Evolutionary conservation across 2,113 vertebrate species (phyloP).

Genomic region (Lepisosteus osseus): DNA sequence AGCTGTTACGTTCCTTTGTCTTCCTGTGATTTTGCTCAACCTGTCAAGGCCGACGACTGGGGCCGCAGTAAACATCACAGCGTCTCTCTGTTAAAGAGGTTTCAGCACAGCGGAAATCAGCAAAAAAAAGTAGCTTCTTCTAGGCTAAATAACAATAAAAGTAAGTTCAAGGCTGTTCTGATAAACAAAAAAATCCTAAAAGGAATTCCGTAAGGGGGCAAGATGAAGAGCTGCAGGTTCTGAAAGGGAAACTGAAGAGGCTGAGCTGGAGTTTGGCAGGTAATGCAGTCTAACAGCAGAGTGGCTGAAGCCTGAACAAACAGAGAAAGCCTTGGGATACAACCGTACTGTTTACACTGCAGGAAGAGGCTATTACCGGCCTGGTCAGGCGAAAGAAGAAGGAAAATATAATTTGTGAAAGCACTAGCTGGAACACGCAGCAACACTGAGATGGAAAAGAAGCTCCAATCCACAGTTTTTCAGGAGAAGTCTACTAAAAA

Average conservation of each 20-base stretch:
- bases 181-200: constrained; percentile 9
- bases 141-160: neutral
- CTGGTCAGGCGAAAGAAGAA: constrained; percentile 29
- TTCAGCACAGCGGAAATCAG: too few species aligned
- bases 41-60: too few species aligned
- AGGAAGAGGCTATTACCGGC: constrained; percentile 24
- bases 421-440: constrained; percentile 26
- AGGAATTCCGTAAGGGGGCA: constrained; percentile 47
- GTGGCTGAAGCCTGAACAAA: constrained; percentile 38
- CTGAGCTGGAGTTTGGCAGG: constrained; percentile 17
- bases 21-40: too few species aligned
- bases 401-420: constrained; percentile 48
- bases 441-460: constrained; percentile 20
- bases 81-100: too few species aligned
- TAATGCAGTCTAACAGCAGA: constrained; percentile 24
- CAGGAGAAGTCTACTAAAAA: too few species aligned
- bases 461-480: too few species aligned
- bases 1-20: too few species aligned
- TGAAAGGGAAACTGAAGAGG: constrained; percentile 22
- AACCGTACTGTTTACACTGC: constrained; percentile 31
- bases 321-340: constrained; percentile 25
- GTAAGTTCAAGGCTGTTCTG: constrained; percentile 8
- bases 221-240: constrained; percentile 29
- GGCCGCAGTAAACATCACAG: too few species aligned
- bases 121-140: too few species aligned